Base-by-base conservation (phyloP, 2,888 invertebrate species). In the Oeneis ivallda region DNA sequence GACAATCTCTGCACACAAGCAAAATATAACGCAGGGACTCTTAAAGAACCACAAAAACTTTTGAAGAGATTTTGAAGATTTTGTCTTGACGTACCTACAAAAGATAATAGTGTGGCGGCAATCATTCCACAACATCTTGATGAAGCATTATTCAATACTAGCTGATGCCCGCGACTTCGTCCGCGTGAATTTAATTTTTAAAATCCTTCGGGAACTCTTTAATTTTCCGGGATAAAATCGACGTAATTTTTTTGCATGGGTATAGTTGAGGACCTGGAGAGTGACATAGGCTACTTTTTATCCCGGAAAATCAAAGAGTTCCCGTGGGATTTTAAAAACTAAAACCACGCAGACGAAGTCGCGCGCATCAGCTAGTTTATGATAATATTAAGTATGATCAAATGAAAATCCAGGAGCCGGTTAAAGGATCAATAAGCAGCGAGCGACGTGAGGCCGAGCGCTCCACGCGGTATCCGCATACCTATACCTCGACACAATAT, bases 361-460 rank as follows among this genome's bases (percentile, higher is more conserved):
- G n/a, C n/a, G n/a, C n/a, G n/a, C n/a, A n/a, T n/a, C n/a, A n/a
- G n/a, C n/a, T n/a, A n/a, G n/a, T n/a, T n/a, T n/a, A n/a, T n/a
- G n/a, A n/a, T n/a, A n/a, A n/a, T n/a, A n/a, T n/a, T n/a, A n/a
- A n/a, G n/a, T n/a, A n/a, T n/a, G n/a, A n/a, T 37, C 64, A 56
- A 72, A 72, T 68, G 70, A 63, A 67, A 67, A 71, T 71, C 67
- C 64, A 61, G 19, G 67, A 71, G 71, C 70, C 68, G 67, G 67
- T 73, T 70, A 70, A 70, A 72, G 73, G 76, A 77, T 77, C 77
- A 75, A 77, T 77, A 77, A 72, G 67, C 64, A 70, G 71, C 67
- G 72, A 70, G 71, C 67, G 72, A 74, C 75, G 74, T 75, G 71
- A 73, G 74, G 71, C 64, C 68, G 63, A n/a, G n/a, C n/a, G 19